Percentiles rank a stretch among this genome's conserved stretches.
Conservation (phyloP, 2,797 vertebrate species). For the Falco columbarius region DNA sequence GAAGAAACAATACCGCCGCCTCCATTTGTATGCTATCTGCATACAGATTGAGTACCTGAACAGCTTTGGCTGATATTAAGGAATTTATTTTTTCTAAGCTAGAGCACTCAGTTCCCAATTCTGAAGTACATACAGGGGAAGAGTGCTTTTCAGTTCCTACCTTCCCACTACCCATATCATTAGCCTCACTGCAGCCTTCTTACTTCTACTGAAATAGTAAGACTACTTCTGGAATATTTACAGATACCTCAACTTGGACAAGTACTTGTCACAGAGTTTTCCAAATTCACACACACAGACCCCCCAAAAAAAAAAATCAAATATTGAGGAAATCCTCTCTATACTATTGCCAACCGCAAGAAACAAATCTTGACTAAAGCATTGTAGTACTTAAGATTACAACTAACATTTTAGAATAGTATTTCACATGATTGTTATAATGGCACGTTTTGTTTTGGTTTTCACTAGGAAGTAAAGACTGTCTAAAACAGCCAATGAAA, state of each 20-base stretch:
- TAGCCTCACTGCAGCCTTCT: not conserved
- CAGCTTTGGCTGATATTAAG: not conserved
- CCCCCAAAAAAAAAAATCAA: not conserved
- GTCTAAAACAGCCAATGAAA: not conserved
- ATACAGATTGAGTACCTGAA: not conserved
- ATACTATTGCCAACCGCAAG: not conserved
- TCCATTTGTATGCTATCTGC: not conserved
- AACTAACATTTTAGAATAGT: not conserved
- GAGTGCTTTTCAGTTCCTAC: not conserved
- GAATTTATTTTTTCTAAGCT: not conserved
- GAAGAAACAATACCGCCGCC: not conserved
- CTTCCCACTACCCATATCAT: rapidly evolving
- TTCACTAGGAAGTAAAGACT: not conserved
- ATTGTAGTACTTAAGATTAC: not conserved
- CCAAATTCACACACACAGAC: not conserved
- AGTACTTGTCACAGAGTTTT: not conserved
- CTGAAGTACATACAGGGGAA: not conserved
- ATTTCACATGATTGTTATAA: not conserved
- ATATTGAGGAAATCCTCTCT: not conserved
- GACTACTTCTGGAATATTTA: not conserved
- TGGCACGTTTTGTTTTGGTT: not conserved
- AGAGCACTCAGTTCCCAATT: not conserved
- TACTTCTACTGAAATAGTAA: not conserved
- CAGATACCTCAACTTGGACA: not conserved
- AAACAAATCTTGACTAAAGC: not conserved